These are phyloP conservation scores for Trachelus iudaicus DNA, from an alignment of 2,888 invertebrate species.

Conservation along the genomic window DNA sequence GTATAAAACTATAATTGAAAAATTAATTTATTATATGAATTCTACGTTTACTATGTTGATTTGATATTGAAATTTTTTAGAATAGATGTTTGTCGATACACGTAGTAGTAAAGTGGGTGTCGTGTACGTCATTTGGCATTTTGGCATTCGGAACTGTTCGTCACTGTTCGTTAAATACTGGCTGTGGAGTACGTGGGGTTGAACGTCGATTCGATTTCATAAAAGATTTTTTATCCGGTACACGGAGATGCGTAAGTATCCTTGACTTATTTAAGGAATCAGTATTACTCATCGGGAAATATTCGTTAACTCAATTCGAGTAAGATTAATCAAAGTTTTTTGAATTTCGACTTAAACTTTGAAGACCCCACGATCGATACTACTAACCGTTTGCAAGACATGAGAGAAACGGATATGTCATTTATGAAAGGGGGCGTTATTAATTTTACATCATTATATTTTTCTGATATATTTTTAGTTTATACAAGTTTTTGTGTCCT, in stretches of 20 bases:
- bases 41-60: background rate
- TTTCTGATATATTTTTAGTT: constrained; percentile 28
- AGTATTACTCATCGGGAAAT: background rate
- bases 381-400: constrained; percentile 46
- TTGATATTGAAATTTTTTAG: background rate
- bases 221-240: background rate
- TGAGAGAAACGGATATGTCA: constrained; percentile 42
- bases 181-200: background rate
- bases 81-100: constrained; percentile 17
- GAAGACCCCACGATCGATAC: constrained; percentile 47
- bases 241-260: constrained; percentile 16
- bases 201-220: background rate
- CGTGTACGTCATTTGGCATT: constrained; percentile 43
- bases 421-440: constrained; percentile 49
- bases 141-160: background rate
- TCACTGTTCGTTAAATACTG: background rate
- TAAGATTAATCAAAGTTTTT: background rate
- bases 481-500: background rate
- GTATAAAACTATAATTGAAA: background rate
- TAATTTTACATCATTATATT: constrained; percentile 22
- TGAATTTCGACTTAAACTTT: background rate
- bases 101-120: constrained; percentile 53
- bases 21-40: background rate
- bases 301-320: background rate
- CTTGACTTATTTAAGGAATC: background rate